Evolutionary conservation across 2,797 vertebrate genomes (phyloP), one percentile per base, ranked within the genome.

Genomic region (Sylvia borin): DNA sequence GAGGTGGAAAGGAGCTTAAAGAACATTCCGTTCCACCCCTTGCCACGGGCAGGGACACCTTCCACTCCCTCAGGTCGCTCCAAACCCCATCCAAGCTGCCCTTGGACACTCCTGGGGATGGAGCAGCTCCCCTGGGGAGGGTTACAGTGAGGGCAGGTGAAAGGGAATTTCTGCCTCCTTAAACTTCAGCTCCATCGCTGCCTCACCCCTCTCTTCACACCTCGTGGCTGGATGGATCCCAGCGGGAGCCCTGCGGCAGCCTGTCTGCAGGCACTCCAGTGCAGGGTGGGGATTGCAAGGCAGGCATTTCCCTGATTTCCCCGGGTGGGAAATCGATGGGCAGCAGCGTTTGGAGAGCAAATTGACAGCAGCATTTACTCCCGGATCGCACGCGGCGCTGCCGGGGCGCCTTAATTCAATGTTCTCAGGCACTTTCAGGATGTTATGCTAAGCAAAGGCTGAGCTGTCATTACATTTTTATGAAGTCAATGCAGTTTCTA

Each of bases 391-490:
- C 2, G 0, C 34, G 24, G 67, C 0, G 3, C 66, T 93, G 66
- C 83, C 18, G 15, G 29, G 61, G 34, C 67, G 66, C 4, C 16
- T 81, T 88, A 75, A 91, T 95, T 92, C 70, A 51, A 31, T 67
- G 53, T 90, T 94, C 92, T 61, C 77, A 2, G 50, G 88, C 88
- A 34, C 78, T 91, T 72, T 24, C 77, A 90, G 93, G 88, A 88
- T 92, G 91, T 94, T 88, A 86, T 90, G 91, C 80, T 90, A 93
- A 91, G 88, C 88, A 86, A 90, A 95, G 36, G 73, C 95, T 96
- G 94, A 95, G 88, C 91, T 92, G 95, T 95, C 91, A 94, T 95
- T 94, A 93, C 92, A 81, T 93, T 96, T 96, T 95, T 87, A 95
- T 95, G 90, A 95, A 96, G 93, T 86, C 95, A 92, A 58, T 82